These are phyloP conservation scores for Oreortyx pictus DNA, from an alignment of 2,797 vertebrate genomes.

Conservation along the genomic window DNA sequence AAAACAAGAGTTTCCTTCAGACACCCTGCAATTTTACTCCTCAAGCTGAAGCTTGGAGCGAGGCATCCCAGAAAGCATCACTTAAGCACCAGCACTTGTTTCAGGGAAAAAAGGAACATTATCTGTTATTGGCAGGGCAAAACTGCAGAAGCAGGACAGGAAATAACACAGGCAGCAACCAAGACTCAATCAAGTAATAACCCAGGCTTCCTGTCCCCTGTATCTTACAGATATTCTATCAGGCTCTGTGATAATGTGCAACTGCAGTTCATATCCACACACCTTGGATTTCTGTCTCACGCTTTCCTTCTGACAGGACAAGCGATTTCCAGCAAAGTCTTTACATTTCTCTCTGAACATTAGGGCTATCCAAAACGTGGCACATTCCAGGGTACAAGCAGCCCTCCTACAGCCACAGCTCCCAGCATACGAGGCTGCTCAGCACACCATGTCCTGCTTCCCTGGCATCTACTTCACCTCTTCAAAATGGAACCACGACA, in stretches of 20 bases:
- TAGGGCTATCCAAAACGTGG: fast-evolving
- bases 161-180: not conserved
- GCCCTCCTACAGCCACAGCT: not conserved
- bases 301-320: not conserved
- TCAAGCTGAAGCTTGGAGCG: not conserved
- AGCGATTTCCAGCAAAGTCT: not conserved
- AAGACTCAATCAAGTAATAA: not conserved
- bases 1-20: not conserved
- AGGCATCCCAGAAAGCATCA: not conserved
- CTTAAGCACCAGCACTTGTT: not conserved
- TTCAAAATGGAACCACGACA: not conserved
- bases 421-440: not conserved
- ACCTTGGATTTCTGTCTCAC: not conserved
- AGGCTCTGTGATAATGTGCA: not conserved
- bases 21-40: not conserved
- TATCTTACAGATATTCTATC: not conserved
- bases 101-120: not conserved
- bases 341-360: not conserved
- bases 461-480: slow-evolving; percentile 24
- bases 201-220: not conserved
- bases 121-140: not conserved
- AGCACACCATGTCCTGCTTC: not conserved
- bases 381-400: not conserved
- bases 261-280: not conserved
- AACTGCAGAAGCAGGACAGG: not conserved